Percentiles rank a stretch among this genome's conserved stretches.
phyloP scores from a whole-genome alignment of 2,113 vertebrate genomes.

The Atractosteus spatula region DNA sequence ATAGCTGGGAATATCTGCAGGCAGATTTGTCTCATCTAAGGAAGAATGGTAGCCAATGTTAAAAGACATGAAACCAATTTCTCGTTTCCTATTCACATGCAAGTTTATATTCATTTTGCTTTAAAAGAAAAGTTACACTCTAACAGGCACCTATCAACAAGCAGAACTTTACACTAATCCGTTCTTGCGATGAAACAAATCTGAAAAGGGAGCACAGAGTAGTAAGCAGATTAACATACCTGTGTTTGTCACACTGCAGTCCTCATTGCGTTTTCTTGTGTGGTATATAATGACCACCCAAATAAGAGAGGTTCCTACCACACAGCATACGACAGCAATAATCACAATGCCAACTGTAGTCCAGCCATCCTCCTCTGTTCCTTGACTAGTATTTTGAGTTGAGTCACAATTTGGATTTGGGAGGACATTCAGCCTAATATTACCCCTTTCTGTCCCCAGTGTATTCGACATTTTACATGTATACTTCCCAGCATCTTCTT shows the following conservation, averaged over 20 bases:
- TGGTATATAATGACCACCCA: conserved; percentile 99
- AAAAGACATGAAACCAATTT: neutral
- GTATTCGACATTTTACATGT: conserved; percentile 97
- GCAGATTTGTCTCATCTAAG: conserved; percentile 92
- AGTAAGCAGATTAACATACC: conserved; percentile 60
- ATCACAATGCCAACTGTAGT: conserved; percentile 93
- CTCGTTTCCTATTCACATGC: no score
- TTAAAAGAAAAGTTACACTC: no score
- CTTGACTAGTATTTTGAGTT: conserved; percentile 62
- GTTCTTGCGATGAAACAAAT: no score
- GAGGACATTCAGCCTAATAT: conserved; percentile 79
- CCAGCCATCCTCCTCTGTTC: conserved; percentile 83
- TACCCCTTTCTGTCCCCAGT: conserved; percentile 86
- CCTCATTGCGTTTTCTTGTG: conserved; percentile 86
- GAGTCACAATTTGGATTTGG: conserved; percentile 90
- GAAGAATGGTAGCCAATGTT: conserved; percentile 15
- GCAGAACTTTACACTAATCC: no score
- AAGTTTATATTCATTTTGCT: no score
- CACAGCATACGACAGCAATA: conserved; percentile 96
- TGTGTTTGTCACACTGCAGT: conserved; percentile 95
- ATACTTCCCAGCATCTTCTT: conserved; percentile 86
- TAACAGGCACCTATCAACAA: no score
- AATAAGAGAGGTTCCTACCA: conserved; percentile 94
- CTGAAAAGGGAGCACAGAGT: no score
- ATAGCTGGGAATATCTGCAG: conserved; percentile 92